Conservation (phyloP, 2,113 vertebrate species). For the Neogale vison region DNA sequence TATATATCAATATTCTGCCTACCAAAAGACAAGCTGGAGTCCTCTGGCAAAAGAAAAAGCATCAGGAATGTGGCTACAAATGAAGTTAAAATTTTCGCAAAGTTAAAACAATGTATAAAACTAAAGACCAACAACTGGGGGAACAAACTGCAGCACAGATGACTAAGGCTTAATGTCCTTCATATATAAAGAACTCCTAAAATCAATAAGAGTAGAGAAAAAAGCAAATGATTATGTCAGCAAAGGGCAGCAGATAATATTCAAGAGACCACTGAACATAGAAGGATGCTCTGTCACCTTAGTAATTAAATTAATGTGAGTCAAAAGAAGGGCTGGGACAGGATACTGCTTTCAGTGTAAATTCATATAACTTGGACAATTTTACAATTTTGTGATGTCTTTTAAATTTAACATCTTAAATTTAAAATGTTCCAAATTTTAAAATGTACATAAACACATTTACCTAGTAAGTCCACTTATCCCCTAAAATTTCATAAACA, state of each 20-base stretch:
- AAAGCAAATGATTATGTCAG: neutral
- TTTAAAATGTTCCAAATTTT: neutral
- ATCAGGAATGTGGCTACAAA: neutral
- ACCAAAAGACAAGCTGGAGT: neutral
- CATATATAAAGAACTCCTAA: neutral
- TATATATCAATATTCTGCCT: neutral
- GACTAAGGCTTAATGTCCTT: neutral
- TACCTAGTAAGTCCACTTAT: neutral
- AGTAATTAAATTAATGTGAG: neutral
- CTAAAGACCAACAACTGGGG: neutral
- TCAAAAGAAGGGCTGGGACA: neutral
- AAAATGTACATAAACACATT: neutral
- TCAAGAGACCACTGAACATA: too few species aligned
- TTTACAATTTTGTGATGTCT: neutral
- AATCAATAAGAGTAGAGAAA: neutral
- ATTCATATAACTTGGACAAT: neutral
- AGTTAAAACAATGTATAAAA: neutral
- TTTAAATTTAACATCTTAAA: neutral
- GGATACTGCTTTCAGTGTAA: neutral
- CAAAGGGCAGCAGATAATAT: neutral
- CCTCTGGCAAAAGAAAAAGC: neutral
- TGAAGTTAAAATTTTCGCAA: neutral
- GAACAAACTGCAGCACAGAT: neutral
- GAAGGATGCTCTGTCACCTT: accelerated
- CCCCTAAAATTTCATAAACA: neutral